Conservation (phyloP, 2,888 invertebrate genomes). For the Agrotis puta region DNA sequence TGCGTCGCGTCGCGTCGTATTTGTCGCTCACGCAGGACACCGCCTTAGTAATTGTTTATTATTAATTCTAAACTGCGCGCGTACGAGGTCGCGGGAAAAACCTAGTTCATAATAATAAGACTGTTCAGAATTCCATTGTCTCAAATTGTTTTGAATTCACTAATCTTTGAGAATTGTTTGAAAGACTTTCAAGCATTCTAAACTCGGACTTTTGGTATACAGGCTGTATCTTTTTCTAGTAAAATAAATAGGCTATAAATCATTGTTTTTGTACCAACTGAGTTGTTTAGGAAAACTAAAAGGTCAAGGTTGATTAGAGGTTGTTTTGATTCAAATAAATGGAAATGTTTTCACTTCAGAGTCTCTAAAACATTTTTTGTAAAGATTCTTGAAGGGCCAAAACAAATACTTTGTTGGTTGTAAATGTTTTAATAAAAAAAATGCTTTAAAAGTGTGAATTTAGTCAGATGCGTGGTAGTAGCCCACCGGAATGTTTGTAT, state of each 20-base stretch:
- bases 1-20: no score
- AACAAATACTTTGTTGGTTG: no score
- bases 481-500: no score
- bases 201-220: neutral
- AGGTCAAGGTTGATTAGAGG: no score
- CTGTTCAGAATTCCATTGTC: conserved; percentile 25
- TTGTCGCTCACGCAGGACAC: no score
- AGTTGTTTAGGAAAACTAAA: neutral
- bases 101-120: conserved; percentile 8
- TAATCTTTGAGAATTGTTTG: conserved; percentile 24
- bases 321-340: neutral
- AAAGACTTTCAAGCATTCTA: conserved; percentile 16
- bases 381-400: no score
- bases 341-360: neutral
- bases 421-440: no score
- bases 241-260: neutral
- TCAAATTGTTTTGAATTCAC: conserved; percentile 31
- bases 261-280: neutral
- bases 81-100: no score
- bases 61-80: no score
- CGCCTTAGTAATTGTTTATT: no score
- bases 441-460: no score
- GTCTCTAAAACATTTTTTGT: neutral
- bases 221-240: conserved; percentile 12
- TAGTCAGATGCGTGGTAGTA: no score